phyloP scores from a whole-genome alignment of 2,888 invertebrate genomes.

The Altica lythri region DNA sequence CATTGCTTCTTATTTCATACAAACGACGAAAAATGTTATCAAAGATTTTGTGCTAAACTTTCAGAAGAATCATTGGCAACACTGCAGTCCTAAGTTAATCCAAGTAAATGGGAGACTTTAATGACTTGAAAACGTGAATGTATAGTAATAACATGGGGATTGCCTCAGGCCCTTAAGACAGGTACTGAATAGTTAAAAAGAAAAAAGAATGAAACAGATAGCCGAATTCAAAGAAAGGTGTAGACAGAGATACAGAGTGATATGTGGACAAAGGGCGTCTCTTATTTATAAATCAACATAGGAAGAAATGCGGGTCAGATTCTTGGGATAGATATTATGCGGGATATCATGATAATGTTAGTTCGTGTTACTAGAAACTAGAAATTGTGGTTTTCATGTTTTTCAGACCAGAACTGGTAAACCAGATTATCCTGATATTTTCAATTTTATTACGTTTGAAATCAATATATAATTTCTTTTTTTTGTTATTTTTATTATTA shows the following conservation, averaged over 20 bases:
- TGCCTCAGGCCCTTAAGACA: conserved; percentile 24
- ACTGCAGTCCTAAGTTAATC: conserved; percentile 4
- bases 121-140: conserved; percentile 21
- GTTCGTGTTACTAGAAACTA: not conserved
- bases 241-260: not conserved
- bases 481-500: too few relatives aligned
- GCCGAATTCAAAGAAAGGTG: not conserved
- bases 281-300: conserved; percentile 7
- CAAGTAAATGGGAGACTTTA: conserved; percentile 16
- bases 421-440: too few relatives aligned
- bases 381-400: not conserved
- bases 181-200: conserved; percentile 18
- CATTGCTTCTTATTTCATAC: too few relatives aligned
- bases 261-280: conserved; percentile 9
- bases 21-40: not conserved
- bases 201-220: conserved; percentile 1
- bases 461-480: too few relatives aligned
- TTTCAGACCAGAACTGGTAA: not conserved
- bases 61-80: conserved; percentile 2
- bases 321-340: not conserved
- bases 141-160: conserved; percentile 6
- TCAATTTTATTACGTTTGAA: too few relatives aligned
- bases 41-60: not conserved
- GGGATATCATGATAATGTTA: too few relatives aligned
- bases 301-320: conserved; percentile 8